Evolutionary conservation across 1,140 invertebrate species (phyloP), one percentile per base, ranked within the genome.

Genomic region (Tetramorium parvispinum): DNA sequence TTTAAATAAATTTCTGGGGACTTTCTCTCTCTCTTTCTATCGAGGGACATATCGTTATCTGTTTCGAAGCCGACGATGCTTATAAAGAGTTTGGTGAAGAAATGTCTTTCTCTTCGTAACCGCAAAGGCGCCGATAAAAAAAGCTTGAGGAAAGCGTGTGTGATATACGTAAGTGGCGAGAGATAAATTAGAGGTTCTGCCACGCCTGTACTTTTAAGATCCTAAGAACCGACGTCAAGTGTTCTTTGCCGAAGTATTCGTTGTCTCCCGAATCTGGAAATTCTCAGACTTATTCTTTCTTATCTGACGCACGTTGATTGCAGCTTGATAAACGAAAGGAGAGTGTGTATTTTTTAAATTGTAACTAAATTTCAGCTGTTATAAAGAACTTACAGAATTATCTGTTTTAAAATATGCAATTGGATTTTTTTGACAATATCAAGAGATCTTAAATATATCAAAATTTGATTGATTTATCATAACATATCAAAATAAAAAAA

Each of bases 151-250:
- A 43, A 59, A 57, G 11, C 8, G 66, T 82, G 51, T 71, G 18
- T 73, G 53, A 40, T 61, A 37, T 21, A 71, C 16, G 13, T 59
- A 83, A 81, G 68, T 83, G 79, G 40, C 0, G 27, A 83, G 13
- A 75, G 79, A 83, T 83, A 75, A 83, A 83, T 73, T 82, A 16
- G n/a, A 83, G 24, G 3, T 49, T 59, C 53, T 75, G 40, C 68
- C 68, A 75, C 40, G 53, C 79, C 40, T 55, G 76, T 61, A 68
- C 49, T 85, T 57, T 82, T 32, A 79, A 85, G 53, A 68, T 68
- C 24, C 18, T 49, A 73, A 40, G 46, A 68, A 71, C 51, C 76
- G 61, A 81, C 51, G n/a, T 21, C 24, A 51, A 68, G 49, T 55
- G 24, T 57, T 46, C 32, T 85, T 66, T 57, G 53, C 8, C 49